A percentile compares a stretch with the other conserved stretches of the same genome.
Conservation (phyloP, 2,113 vertebrate species). For the Oreochromis aureus region DNA sequence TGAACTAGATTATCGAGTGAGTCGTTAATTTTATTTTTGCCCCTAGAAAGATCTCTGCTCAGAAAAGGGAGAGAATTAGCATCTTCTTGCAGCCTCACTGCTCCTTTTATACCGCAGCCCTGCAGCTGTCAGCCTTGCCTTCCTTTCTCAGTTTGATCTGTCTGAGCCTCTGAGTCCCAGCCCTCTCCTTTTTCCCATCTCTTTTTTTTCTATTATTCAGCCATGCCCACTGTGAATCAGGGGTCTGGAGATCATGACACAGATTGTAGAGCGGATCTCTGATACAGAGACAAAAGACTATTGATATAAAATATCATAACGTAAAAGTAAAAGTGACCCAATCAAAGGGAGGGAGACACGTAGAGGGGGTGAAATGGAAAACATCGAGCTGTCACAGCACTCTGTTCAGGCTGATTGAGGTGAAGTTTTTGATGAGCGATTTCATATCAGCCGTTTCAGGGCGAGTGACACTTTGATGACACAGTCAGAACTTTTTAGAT, state of each 20-base stretch:
- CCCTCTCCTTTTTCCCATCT: not conserved
- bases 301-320: conserved; percentile 5
- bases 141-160: conserved; percentile 43
- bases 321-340: not conserved
- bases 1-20: not conserved
- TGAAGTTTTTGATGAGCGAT: conserved; percentile 17
- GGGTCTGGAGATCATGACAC: not conserved
- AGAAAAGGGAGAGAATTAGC: conserved; percentile 45
- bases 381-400: not conserved
- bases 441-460: conserved; percentile 4
- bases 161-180: conserved; percentile 28
- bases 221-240: not conserved
- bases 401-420: not conserved
- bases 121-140: conserved; percentile 36
- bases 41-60: conserved; percentile 1
- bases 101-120: conserved; percentile 44
- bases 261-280: not conserved
- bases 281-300: not conserved
- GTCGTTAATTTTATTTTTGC: not conserved
- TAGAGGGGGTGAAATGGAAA: not conserved
- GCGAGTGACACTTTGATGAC: conserved; percentile 12
- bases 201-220: not conserved
- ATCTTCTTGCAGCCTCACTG: conserved; percentile 56
- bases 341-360: not conserved
- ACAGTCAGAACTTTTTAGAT: conserved; percentile 12